These are phyloP conservation scores for Drosophila kurseongensis DNA, from an alignment of 1,140 invertebrate genomes.

Conservation along the genomic window DNA sequence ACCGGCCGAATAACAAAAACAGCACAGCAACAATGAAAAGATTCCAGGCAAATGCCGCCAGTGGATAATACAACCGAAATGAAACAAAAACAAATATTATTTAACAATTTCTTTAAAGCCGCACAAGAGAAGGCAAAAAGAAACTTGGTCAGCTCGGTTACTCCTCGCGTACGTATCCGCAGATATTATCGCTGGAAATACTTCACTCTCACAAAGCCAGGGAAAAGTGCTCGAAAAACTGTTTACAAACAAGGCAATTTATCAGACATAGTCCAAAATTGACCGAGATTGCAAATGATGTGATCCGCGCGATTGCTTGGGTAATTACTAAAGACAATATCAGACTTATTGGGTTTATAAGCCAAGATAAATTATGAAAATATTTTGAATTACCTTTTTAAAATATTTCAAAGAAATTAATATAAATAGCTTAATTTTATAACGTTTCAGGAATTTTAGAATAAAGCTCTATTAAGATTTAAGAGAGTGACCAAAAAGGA, in stretches of 20 bases:
- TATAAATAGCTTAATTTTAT: too few relatives aligned
- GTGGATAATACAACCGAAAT: slow-evolving; percentile 28
- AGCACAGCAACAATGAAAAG: slow-evolving; percentile 28
- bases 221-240: slow-evolving; percentile 53
- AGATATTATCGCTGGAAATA: slow-evolving; percentile 56
- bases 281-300: background rate
- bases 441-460: too few relatives aligned
- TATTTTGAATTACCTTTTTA: too few relatives aligned
- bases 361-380: too few relatives aligned
- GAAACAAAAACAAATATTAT: slow-evolving; percentile 66
- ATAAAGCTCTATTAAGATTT: too few relatives aligned
- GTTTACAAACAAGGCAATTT: slow-evolving; percentile 68
- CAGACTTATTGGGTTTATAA: background rate
- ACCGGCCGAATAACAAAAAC: slow-evolving; percentile 31
- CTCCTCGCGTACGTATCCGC: slow-evolving; percentile 4
- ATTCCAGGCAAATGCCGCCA: slow-evolving; percentile 40
- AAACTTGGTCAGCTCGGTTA: slow-evolving; percentile 66
- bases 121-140: slow-evolving; percentile 46
- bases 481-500: background rate
- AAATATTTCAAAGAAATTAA: too few relatives aligned
- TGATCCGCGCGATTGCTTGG: slow-evolving; percentile 6
- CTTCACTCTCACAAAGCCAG: slow-evolving; percentile 15
- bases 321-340: slow-evolving; percentile 8
- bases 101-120: slow-evolving; percentile 53
- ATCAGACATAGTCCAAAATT: slow-evolving; percentile 7